Evolutionary conservation across 2,113 vertebrate species (phyloP).

Genomic region (Cephalopholis sonnerati): DNA sequence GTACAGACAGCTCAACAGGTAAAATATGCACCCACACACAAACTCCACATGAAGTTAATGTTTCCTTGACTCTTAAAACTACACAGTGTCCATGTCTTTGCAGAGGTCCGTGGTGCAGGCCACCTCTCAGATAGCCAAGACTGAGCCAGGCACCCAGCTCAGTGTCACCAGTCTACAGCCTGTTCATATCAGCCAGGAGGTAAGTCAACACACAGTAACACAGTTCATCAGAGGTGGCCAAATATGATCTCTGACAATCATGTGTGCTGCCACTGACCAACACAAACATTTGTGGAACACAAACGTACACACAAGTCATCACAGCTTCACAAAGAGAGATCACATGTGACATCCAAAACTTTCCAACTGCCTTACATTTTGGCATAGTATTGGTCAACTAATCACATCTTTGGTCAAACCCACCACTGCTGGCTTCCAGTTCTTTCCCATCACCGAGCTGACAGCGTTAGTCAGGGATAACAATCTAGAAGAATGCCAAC

Average conservation of each 20-base stretch:
- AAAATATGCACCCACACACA: conserved; percentile 22
- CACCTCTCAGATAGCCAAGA: conserved; percentile 89
- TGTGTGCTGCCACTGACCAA: not conserved
- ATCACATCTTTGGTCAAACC: conserved; percentile 34
- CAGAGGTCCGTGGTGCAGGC: conserved; percentile 93
- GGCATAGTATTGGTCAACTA: conserved; percentile 14
- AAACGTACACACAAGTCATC: conserved; percentile 4
- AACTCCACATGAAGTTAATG: not conserved
- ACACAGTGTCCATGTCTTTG: conserved; percentile 40
- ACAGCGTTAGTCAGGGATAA: conserved; percentile 58
- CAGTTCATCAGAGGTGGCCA: not conserved
- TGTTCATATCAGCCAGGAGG: conserved; percentile 91
- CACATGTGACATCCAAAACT: not conserved
- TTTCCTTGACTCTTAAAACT: conserved; percentile 8
- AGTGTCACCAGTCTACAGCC: conserved; percentile 90
- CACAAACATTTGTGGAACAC: not conserved
- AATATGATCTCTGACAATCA: conserved; percentile 10
- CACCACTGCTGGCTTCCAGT: conserved; percentile 62
- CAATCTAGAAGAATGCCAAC: conserved; percentile 50
- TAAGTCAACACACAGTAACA: conserved; percentile 60
- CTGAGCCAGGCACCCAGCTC: conserved; percentile 89
- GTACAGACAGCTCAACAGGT: conserved; percentile 93
- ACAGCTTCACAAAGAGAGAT: too few relatives aligned
- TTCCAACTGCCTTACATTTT: conserved; percentile 15
- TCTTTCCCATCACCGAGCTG: conserved; percentile 18